These are phyloP conservation scores for Thamnaconus septentrionalis DNA, from an alignment of 2,113 vertebrate species.

Conservation along the genomic window DNA sequence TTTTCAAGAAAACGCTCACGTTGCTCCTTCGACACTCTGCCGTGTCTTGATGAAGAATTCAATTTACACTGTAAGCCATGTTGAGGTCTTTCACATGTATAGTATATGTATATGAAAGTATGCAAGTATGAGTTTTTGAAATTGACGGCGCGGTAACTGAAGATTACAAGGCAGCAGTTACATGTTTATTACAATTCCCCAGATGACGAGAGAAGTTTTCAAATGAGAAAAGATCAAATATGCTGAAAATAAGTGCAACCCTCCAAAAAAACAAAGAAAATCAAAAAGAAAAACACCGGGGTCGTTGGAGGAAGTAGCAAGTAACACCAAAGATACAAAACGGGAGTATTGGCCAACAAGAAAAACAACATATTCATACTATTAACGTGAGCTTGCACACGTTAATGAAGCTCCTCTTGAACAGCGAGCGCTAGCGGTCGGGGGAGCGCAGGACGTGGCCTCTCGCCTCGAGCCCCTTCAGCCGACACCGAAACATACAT, in stretches of 20 bases:
- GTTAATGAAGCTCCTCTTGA: slow-evolving; percentile 1
- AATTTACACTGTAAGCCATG: slow-evolving; percentile 33
- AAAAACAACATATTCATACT: slow-evolving; percentile 28
- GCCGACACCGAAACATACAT: slow-evolving; percentile 35
- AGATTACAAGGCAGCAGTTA: slow-evolving; percentile 57
- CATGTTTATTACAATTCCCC: slow-evolving; percentile 19
- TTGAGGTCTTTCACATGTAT: slow-evolving; percentile 52
- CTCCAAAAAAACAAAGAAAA: slow-evolving; percentile 17
- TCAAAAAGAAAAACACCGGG: too few relatives aligned
- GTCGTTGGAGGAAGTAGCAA: slow-evolving; percentile 1
- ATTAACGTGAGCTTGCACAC: slow-evolving; percentile 22
- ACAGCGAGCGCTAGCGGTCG: slow-evolving; percentile 36
- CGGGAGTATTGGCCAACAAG: slow-evolving; percentile 12
- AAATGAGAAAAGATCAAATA: slow-evolving; percentile 12
- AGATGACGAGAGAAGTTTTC: slow-evolving; percentile 18
- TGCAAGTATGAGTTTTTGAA: slow-evolving; percentile 14
- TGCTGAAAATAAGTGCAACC: slow-evolving; percentile 12
- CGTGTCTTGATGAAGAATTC: neutral
- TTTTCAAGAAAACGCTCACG: neutral
- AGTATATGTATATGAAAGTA: slow-evolving; percentile 10
- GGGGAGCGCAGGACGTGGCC: slow-evolving; percentile 27
- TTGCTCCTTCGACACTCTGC: neutral
- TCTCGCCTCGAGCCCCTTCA: slow-evolving; percentile 25
- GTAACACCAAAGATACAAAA: slow-evolving; percentile 24
- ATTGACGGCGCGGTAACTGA: slow-evolving; percentile 26